Evolutionary conservation across 2,888 invertebrate genomes (phyloP).

Genomic region (Eurytoma adleriae): DNA sequence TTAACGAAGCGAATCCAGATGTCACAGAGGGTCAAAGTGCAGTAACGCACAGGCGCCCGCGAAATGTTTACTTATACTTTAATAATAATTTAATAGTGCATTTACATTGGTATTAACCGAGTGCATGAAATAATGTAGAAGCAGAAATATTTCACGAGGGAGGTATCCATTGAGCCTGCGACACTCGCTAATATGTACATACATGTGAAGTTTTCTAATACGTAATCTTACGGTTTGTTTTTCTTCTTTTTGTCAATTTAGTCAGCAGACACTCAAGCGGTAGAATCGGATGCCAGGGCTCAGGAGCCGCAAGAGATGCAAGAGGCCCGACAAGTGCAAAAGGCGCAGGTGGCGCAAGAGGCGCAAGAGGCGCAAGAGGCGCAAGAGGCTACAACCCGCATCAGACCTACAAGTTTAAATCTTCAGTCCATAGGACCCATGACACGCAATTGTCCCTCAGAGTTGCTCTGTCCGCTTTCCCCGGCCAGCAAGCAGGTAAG

Average conservation of each 20-base stretch:
- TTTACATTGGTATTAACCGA: not conserved
- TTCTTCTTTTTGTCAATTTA: too few relatives aligned
- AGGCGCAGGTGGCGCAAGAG: not conserved
- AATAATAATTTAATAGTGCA: not conserved
- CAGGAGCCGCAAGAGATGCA: conserved; percentile 19
- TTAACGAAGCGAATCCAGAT: too few relatives aligned
- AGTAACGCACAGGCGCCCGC: too few relatives aligned
- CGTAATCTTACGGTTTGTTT: too few relatives aligned
- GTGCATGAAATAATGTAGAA: not conserved
- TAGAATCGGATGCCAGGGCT: not conserved
- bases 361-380: not conserved
- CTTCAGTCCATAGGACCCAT: conserved; percentile 58
- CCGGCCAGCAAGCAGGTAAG: conserved; percentile 67
- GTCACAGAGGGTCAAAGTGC: too few relatives aligned
- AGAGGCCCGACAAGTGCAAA: conserved; percentile 16
- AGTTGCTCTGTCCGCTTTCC: conserved; percentile 66
- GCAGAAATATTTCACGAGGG: not conserved
- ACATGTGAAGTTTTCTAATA: too few relatives aligned
- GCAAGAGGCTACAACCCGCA: conserved; percentile 57
- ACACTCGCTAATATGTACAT: not conserved
- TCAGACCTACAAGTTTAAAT: conserved; percentile 64
- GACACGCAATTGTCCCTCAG: conserved; percentile 48
- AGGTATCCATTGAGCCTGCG: not conserved
- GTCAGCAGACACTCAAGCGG: not conserved
- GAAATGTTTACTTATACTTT: too few relatives aligned